phyloP scores from a whole-genome alignment of 2,888 invertebrate genomes.

The Schizotus pectinicornis region DNA sequence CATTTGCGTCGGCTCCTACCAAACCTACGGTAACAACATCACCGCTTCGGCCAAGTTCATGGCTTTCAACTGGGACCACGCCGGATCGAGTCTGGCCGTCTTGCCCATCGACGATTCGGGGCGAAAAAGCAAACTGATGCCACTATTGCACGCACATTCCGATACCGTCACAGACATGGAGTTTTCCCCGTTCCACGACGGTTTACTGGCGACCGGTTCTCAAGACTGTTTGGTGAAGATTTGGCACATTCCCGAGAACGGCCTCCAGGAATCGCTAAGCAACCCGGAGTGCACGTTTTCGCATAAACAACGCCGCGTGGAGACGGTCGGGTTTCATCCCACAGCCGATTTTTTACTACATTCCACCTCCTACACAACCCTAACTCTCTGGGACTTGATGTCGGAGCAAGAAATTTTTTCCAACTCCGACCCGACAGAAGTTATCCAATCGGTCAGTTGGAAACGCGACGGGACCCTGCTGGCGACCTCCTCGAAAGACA shows the following conservation, averaged over 20 bases:
- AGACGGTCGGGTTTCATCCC: conserved; percentile 91
- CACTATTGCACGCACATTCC: conserved; percentile 81
- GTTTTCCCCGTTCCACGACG: conserved; percentile 95
- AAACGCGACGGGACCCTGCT: conserved; percentile 82
- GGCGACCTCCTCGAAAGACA: conserved; percentile 91
- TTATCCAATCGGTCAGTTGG: conserved; percentile 91
- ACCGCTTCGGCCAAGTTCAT: conserved; percentile 91
- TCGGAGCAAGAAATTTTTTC: conserved; percentile 82
- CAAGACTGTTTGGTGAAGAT: conserved; percentile 89
- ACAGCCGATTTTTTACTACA: conserved; percentile 88
- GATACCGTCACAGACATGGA: conserved; percentile 95
- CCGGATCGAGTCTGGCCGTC: conserved; percentile 89
- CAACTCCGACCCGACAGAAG: conserved; percentile 74
- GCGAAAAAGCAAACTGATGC: conserved; percentile 87
- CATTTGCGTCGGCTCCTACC: conserved; percentile 89
- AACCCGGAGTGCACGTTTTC: conserved; percentile 83
- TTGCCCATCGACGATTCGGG: conserved; percentile 88
- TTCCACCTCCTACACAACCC: conserved; percentile 80
- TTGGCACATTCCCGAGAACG: conserved; percentile 87
- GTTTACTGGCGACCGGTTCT: conserved; percentile 87
- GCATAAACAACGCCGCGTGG: conserved; percentile 83
- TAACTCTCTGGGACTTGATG: conserved; percentile 87
- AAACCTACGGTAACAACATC: conserved; percentile 95
- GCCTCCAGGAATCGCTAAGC: conserved; percentile 74
- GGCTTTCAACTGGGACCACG: conserved; percentile 95